These are phyloP conservation scores for Silvanus unidentatus DNA, from an alignment of 2,888 invertebrate genomes.

Conservation along the genomic window DNA sequence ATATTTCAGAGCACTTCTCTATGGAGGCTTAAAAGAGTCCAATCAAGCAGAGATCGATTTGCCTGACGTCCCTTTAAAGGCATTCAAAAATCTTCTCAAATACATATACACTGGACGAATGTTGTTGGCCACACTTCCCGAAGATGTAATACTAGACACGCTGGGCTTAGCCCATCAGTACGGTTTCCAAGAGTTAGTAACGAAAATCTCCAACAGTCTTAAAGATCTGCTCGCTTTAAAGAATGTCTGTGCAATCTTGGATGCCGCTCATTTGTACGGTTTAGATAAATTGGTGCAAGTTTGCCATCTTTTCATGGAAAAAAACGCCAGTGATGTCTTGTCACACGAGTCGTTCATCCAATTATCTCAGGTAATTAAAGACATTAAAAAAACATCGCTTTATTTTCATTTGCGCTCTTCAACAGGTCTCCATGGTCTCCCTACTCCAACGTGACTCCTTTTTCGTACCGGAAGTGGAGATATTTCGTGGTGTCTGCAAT, in stretches of 20 bases:
- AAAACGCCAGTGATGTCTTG: slow-evolving; percentile 79
- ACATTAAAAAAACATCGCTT: not conserved
- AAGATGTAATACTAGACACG: slow-evolving; percentile 65
- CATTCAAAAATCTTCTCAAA: slow-evolving; percentile 83
- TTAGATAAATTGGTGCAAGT: slow-evolving; percentile 64
- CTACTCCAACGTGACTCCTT: slow-evolving; percentile 90
- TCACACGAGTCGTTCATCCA: slow-evolving; percentile 77
- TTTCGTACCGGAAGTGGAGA: slow-evolving; percentile 92
- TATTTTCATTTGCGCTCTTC: slow-evolving; percentile 35
- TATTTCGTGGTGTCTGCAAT: slow-evolving; percentile 81
- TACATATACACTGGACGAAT: slow-evolving; percentile 87
- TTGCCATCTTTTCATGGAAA: slow-evolving; percentile 87
- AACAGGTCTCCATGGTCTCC: slow-evolving; percentile 59
- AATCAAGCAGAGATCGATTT: slow-evolving; percentile 76
- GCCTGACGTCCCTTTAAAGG: slow-evolving; percentile 73
- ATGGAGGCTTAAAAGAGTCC: slow-evolving; percentile 73
- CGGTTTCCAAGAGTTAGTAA: slow-evolving; percentile 87
- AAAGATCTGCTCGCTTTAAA: slow-evolving; percentile 78
- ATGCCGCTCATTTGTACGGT: slow-evolving; percentile 76
- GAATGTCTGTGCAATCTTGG: slow-evolving; percentile 93
- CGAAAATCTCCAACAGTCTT: slow-evolving; percentile 88
- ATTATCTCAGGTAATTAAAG: slow-evolving; percentile 72
- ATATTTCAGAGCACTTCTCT: slow-evolving; percentile 84
- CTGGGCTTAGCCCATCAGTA: slow-evolving; percentile 91
- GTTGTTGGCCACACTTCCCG: slow-evolving; percentile 57